phyloP scores from a whole-genome alignment of 92 coral and sea anemone genomes.

The Metridium senile region DNA sequence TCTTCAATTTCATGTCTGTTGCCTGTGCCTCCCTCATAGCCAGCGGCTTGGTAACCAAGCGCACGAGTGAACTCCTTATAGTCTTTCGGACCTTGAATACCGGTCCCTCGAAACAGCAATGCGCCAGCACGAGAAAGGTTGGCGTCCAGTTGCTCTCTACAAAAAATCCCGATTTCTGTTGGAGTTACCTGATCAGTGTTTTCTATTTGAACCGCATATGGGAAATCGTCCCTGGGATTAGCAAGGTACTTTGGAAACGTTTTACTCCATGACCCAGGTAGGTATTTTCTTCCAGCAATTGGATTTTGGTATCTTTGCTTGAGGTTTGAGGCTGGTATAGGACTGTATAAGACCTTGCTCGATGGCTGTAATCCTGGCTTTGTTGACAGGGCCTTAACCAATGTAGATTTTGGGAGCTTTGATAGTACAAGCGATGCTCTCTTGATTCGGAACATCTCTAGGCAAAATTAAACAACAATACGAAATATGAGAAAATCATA shows the following conservation, averaged over 20 bases:
- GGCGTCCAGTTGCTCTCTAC: conserved; percentile 60
- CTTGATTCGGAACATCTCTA: background rate
- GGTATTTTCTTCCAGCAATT: conserved; percentile 62
- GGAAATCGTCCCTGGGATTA: conserved; percentile 55
- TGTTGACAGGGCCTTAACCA: conserved; percentile 9
- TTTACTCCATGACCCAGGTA: conserved; percentile 69
- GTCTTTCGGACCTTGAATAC: conserved; percentile 35
- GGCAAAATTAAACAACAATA: background rate
- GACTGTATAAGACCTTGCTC: background rate
- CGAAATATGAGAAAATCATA: background rate
- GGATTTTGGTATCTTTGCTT: conserved; percentile 25
- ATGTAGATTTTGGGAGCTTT: background rate
- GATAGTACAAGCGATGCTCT: background rate
- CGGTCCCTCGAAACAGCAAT: conserved; percentile 73
- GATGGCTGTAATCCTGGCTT: background rate
- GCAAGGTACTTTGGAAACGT: conserved; percentile 77
- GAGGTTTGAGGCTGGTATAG: conserved; percentile 2
- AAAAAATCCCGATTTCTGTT: conserved; percentile 55
- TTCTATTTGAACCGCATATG: conserved; percentile 57
- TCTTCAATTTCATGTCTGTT: conserved; percentile 55
- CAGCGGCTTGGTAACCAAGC: conserved; percentile 68
- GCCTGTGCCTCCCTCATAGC: conserved; percentile 80
- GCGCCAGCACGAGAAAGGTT: conserved; percentile 54
- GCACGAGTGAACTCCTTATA: conserved; percentile 46
- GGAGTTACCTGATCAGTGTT: conserved; percentile 23